These are phyloP conservation scores for Neoseiulus cucumeris DNA, from an alignment of 1,140 invertebrate genomes.

Conservation along the genomic window DNA sequence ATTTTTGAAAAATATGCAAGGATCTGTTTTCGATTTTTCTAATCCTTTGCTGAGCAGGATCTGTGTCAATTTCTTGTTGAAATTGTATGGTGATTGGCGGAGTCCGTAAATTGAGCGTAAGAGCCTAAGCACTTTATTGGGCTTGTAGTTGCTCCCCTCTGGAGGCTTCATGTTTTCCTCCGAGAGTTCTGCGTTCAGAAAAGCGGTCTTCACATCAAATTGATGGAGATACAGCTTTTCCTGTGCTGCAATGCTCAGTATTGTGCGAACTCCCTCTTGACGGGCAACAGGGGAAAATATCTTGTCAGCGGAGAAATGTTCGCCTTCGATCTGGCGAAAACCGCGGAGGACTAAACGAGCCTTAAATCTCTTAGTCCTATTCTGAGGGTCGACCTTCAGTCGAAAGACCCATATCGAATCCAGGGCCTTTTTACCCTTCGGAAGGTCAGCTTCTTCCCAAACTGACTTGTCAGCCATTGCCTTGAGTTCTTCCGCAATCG, in stretches of 20 bases:
- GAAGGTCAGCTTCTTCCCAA: neutral
- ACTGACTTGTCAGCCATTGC: neutral
- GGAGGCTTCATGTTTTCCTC: neutral
- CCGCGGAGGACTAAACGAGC: neutral
- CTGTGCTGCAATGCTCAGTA: neutral
- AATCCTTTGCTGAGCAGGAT: neutral
- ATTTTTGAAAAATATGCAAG: constrained; percentile 8
- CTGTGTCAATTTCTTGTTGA: neutral
- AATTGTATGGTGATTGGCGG: neutral
- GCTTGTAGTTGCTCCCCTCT: neutral
- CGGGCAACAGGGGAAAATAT: neutral
- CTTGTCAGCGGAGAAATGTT: neutral
- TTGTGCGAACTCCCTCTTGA: neutral
- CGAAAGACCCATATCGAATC: neutral
- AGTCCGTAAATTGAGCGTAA: neutral
- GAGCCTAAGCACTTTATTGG: neutral
- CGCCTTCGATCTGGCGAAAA: neutral
- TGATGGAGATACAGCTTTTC: neutral
- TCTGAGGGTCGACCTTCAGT: neutral
- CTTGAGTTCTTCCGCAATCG: neutral
- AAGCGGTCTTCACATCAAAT: neutral
- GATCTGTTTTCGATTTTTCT: neutral
- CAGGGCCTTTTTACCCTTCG: neutral
- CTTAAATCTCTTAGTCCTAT: neutral
- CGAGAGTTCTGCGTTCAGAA: neutral